Percentiles rank a stretch among this genome's conserved stretches.
Conservation (phyloP, 1,140 invertebrate genomes). For the Drosophila sulfurigaster region DNA sequence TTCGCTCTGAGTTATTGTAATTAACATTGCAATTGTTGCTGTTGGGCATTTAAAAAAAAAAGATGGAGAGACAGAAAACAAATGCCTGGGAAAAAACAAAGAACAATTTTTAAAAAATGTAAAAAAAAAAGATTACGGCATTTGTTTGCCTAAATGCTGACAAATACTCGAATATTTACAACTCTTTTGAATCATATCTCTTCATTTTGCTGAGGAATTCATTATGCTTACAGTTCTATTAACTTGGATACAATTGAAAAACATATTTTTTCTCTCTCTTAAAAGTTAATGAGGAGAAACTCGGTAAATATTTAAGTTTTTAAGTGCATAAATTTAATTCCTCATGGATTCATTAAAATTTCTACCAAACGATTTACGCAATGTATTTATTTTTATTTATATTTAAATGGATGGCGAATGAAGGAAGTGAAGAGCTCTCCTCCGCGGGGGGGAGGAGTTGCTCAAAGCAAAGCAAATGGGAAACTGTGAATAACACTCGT, state of each 20-base stretch:
- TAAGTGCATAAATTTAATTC: no score
- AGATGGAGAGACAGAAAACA: not conserved
- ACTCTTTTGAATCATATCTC: slow-evolving; percentile 18
- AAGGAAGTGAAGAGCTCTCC: no score
- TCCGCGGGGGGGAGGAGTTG: not conserved
- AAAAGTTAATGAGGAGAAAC: not conserved
- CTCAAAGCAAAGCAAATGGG: slow-evolving; percentile 26
- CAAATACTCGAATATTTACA: slow-evolving; percentile 18
- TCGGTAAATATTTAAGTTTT: not conserved
- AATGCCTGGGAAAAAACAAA: not conserved
- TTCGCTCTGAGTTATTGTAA: slow-evolving; percentile 47
- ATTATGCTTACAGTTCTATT: not conserved
- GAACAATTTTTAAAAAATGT: slow-evolving; percentile 13
- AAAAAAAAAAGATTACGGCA: slow-evolving; percentile 10
- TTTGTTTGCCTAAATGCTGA: slow-evolving; percentile 45
- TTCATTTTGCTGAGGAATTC: slow-evolving; percentile 6
- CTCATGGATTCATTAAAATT: no score
- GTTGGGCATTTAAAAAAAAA: slow-evolving; percentile 7
- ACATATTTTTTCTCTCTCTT: not conserved
- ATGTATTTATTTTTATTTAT: not conserved
- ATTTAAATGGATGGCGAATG: not conserved
- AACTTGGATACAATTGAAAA: not conserved
- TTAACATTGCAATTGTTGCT: slow-evolving; percentile 56
- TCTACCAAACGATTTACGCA: not conserved
- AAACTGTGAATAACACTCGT: slow-evolving; percentile 47